These are phyloP conservation scores for Myoxocephalus aenaeus DNA, from an alignment of 2,797 vertebrate species.

Conservation along the genomic window DNA sequence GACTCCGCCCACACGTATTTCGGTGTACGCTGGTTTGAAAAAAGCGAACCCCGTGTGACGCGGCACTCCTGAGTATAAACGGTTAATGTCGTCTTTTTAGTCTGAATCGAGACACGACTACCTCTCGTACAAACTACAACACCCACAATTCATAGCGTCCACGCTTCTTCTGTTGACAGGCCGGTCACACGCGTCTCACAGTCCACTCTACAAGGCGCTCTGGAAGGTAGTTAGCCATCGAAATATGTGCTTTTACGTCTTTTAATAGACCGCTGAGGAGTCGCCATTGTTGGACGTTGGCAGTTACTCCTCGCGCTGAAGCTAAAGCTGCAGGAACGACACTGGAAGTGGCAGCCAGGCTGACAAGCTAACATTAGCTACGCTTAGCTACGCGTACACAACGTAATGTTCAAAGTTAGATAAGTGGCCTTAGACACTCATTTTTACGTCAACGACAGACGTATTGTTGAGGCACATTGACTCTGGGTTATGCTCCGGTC, in stretches of 20 bases:
- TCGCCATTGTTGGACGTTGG: rapidly evolving
- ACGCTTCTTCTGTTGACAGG: conserved; percentile 42
- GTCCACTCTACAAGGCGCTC: background rate
- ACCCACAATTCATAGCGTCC: conserved; percentile 50
- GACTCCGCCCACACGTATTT: rapidly evolving
- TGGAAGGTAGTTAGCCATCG: background rate
- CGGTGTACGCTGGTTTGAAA: background rate
- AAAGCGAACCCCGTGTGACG: background rate
- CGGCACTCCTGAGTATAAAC: rapidly evolving
- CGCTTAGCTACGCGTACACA: background rate
- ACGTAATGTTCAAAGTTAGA: background rate
- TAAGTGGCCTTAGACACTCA: background rate
- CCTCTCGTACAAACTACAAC: conserved; percentile 51
- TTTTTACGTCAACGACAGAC: background rate
- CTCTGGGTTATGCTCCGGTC: background rate
- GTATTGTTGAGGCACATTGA: no score
- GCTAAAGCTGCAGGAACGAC: background rate
- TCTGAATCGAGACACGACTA: no score
- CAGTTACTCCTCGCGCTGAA: background rate
- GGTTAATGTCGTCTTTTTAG: conserved; percentile 74
- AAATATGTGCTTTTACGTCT: background rate
- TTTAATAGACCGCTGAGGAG: rapidly evolving
- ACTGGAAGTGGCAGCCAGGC: background rate
- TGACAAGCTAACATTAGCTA: conserved; percentile 37
- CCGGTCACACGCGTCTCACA: conserved; percentile 58